These are phyloP conservation scores for Verasper variegatus DNA, from an alignment of 2,113 vertebrate genomes.

Conservation along the genomic window DNA sequence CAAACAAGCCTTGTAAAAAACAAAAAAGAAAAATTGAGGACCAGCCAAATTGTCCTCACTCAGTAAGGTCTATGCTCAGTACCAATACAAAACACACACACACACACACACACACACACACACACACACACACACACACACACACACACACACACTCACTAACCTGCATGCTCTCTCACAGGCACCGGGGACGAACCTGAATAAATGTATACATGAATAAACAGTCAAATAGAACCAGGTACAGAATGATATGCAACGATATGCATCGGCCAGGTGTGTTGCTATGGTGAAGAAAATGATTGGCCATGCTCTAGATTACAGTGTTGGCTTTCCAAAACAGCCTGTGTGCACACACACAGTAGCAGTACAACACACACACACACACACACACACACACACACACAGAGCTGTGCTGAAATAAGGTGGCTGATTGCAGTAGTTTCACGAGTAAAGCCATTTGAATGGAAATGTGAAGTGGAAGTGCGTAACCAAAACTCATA, in stretches of 20 bases:
- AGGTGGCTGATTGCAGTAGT: conserved; percentile 72
- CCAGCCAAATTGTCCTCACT: too few relatives aligned
- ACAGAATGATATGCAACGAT: conserved; percentile 55
- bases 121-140: too few relatives aligned
- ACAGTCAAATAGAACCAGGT: conserved; percentile 12
- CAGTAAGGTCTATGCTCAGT: too few relatives aligned
- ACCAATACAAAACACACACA: too few relatives aligned
- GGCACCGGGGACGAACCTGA: conserved; percentile 4
- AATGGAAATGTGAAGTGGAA: conserved; percentile 76
- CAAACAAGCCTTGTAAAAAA: too few relatives aligned
- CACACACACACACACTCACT: too few relatives aligned
- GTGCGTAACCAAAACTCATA: conserved; percentile 67
- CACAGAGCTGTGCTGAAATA: conserved; percentile 64
- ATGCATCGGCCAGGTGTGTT: conserved; percentile 73
- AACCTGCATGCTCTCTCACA: too few relatives aligned
- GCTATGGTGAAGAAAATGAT: conserved; percentile 74
- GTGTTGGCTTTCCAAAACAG: conserved; percentile 60
- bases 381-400: conserved; percentile 23
- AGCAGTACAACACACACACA: neutral
- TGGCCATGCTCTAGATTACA: conserved; percentile 63
- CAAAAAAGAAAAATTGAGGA: too few relatives aligned
- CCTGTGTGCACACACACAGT: conserved; percentile 40
- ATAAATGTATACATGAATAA: conserved; percentile 10
- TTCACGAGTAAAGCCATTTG: conserved; percentile 75
- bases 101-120: too few relatives aligned